A percentile compares a stretch with the other conserved stretches of the same genome.
Evolutionary conservation across 2,888 invertebrate genomes (phyloP).

Genomic region (Pterostichus niger): DNA sequence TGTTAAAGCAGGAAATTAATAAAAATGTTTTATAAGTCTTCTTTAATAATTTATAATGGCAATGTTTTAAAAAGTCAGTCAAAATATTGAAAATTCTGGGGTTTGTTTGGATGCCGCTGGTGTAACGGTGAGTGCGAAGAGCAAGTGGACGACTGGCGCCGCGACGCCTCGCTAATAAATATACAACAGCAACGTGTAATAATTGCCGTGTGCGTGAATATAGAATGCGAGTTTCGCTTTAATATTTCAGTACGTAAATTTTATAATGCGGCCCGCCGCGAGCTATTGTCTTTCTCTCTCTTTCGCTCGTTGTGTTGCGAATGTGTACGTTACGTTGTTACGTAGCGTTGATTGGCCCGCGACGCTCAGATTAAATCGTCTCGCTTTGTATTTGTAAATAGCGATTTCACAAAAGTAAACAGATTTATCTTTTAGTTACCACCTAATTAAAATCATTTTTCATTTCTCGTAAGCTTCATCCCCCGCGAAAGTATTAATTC

Average conservation of each 20-base stretch:
- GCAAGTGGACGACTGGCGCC: neutral
- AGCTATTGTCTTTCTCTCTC: neutral
- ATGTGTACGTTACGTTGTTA: conserved; percentile 1
- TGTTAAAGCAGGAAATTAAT: no score
- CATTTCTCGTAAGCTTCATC: neutral
- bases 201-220: conserved; percentile 32
- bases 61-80: no score
- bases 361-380: conserved; percentile 11
- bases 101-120: no score
- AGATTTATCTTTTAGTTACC: conserved; percentile 29
- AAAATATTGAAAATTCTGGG: no score
- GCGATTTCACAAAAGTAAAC: conserved; percentile 34
- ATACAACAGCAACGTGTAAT: conserved; percentile 28
- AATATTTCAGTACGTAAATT: conserved; percentile 27
- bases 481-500: no score
- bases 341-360: neutral
- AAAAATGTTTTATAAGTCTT: no score
- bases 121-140: no score
- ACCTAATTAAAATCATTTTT: conserved; percentile 38
- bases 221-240: conserved; percentile 21
- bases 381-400: conserved; percentile 34
- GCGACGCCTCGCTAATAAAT: neutral
- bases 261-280: conserved; percentile 1
- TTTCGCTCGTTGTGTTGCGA: neutral
- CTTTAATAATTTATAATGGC: no score